phyloP scores from a whole-genome alignment of 1,140 invertebrate species.

The Anoplophora glabripennis region DNA sequence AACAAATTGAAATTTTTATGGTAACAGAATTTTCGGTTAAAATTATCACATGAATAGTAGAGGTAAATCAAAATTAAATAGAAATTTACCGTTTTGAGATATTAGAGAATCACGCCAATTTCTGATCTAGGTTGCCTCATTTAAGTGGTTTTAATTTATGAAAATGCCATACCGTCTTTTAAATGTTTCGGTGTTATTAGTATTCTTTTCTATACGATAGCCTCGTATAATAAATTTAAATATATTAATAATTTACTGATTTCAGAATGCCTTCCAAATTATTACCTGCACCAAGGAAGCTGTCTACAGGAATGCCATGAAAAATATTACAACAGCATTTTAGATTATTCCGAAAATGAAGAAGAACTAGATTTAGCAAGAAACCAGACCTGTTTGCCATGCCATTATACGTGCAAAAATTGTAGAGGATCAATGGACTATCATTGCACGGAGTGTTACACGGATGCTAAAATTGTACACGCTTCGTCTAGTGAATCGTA shows the following conservation, averaged over 20 bases:
- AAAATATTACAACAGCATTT: slow-evolving; percentile 33
- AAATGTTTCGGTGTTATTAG: too few species aligned
- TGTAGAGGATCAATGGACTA: slow-evolving; percentile 58
- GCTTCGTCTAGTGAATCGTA: slow-evolving; percentile 39
- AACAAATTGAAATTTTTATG: too few species aligned
- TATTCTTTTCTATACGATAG: too few species aligned
- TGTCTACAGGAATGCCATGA: slow-evolving; percentile 52
- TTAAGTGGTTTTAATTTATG: too few species aligned
- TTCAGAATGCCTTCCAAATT: slow-evolving; percentile 51
- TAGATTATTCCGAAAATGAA: slow-evolving; percentile 9
- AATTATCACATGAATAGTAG: too few species aligned
- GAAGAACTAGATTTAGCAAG: slow-evolving; percentile 9
- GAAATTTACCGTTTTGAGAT: too few species aligned
- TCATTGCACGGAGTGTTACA: slow-evolving; percentile 56
- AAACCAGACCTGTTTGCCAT: slow-evolving; percentile 43
- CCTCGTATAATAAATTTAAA: too few species aligned
- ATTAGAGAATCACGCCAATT: too few species aligned
- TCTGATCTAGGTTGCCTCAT: too few species aligned
- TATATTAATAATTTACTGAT: slow-evolving; percentile 28
- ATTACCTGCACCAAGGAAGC: slow-evolving; percentile 44
- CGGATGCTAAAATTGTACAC: slow-evolving; percentile 50
- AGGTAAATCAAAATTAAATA: too few species aligned
- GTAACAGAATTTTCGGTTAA: too few species aligned
- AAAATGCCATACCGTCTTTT: too few species aligned
- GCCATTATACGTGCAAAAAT: slow-evolving; percentile 59